Conservation (phyloP, 2,888 invertebrate genomes). For the Onthophagus sagittarius region DNA sequence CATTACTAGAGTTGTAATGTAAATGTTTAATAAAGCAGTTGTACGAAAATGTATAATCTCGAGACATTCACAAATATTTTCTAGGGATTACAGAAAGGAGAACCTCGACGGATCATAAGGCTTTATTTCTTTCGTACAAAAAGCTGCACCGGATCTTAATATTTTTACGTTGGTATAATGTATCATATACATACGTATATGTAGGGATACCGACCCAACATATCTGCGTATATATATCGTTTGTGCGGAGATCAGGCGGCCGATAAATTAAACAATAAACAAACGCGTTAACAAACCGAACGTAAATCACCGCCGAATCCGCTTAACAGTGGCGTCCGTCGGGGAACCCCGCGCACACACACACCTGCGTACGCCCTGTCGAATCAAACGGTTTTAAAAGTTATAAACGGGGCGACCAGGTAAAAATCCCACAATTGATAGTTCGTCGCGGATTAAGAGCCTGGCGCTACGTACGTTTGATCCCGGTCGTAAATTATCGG, state of each 20-base stretch:
- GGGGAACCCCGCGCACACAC: neutral
- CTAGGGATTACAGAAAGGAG: neutral
- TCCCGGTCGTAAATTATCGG: conserved; percentile 45
- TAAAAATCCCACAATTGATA: conserved; percentile 52
- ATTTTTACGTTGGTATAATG: neutral
- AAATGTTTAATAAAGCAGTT: neutral
- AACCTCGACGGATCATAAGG: neutral
- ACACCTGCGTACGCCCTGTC: conserved; percentile 41
- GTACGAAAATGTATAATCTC: neutral
- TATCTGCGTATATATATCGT: neutral
- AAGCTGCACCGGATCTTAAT: neutral
- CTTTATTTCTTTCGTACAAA: neutral
- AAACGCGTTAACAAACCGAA: conserved; percentile 35
- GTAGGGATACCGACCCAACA: neutral
- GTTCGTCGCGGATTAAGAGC: conserved; percentile 46
- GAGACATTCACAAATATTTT: neutral
- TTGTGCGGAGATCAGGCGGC: neutral
- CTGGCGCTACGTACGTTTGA: conserved; percentile 38
- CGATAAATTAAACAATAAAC: conserved; percentile 35
- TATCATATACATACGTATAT: neutral
- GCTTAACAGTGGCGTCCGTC: conserved; percentile 29
- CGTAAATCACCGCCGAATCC: conserved; percentile 36
- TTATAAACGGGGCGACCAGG: conserved; percentile 43
- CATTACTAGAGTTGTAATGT: no score
- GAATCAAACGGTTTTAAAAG: conserved; percentile 43